Evolutionary conservation across 2,888 invertebrate species (phyloP).

Genomic region (Acleris emargana): DNA sequence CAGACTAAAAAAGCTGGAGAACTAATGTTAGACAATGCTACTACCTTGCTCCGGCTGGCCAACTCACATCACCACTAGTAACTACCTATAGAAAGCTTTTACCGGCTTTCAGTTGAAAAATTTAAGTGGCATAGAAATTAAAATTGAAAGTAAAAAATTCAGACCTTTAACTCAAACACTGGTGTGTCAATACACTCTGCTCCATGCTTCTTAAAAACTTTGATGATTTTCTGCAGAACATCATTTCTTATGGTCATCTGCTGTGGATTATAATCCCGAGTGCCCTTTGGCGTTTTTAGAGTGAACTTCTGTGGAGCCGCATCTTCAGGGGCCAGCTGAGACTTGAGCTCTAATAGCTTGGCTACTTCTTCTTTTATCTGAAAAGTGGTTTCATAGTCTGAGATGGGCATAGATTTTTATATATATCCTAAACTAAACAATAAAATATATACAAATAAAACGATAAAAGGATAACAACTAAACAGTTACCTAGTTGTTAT

Average conservation of each 20-base stretch:
- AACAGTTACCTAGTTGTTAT: too few species aligned
- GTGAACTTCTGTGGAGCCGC: constrained; percentile 89
- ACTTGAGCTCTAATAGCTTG: constrained; percentile 91
- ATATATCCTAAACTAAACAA: too few species aligned
- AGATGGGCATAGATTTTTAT: too few species aligned
- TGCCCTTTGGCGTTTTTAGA: constrained; percentile 96
- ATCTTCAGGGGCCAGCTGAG: constrained; percentile 86
- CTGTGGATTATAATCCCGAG: constrained; percentile 96
- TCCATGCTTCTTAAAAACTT: constrained; percentile 97
- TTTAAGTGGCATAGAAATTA: background rate
- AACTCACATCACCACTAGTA: too few species aligned
- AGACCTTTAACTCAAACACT: constrained; percentile 97
- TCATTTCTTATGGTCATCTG: constrained; percentile 96
- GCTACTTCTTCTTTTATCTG: constrained; percentile 94
- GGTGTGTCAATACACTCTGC: constrained; percentile 99
- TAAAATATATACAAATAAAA: too few species aligned
- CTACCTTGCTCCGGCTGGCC: too few species aligned
- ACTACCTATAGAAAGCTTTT: too few species aligned
- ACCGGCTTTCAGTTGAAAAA: too few species aligned
- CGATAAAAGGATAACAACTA: too few species aligned
- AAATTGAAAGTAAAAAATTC: constrained; percentile 37
- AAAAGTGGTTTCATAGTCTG: constrained; percentile 15
- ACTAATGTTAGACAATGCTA: too few species aligned
- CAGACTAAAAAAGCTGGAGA: too few species aligned
- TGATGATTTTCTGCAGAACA: constrained; percentile 93